Percentiles rank a stretch among this genome's conserved stretches.
Conservation (phyloP, 2,888 invertebrate species). For the Zygothrica quintamaculata region DNA sequence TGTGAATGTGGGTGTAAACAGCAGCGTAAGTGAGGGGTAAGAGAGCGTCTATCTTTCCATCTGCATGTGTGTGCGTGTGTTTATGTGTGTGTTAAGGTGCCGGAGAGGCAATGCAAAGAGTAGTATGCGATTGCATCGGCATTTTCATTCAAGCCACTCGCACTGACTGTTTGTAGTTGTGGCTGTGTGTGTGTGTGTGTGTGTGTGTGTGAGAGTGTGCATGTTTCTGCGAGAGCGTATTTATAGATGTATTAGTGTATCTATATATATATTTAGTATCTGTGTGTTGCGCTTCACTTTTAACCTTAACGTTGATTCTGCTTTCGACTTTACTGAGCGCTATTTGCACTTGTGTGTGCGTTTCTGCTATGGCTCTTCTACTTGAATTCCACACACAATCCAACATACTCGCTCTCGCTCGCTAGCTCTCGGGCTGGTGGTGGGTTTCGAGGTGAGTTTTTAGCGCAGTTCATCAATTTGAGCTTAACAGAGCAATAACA, state of each 20-base stretch:
- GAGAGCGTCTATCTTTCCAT: constrained; percentile 3
- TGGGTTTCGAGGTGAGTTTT: constrained; percentile 62
- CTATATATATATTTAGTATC: too few relatives aligned
- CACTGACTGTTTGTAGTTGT: constrained; percentile 15
- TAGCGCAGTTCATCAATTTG: constrained; percentile 37
- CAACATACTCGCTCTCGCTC: constrained; percentile 11
- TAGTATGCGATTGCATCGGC: constrained; percentile 76
- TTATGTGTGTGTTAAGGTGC: constrained; percentile 22
- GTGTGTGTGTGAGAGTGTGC: constrained; percentile 14
- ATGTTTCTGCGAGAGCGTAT: not conserved
- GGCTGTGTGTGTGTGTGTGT: constrained; percentile 37
- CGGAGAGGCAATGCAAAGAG: constrained; percentile 44
- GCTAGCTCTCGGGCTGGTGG: constrained; percentile 31
- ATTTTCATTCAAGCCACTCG: constrained; percentile 80
- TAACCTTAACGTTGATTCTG: constrained; percentile 73
- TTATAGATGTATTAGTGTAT: constrained; percentile 7
- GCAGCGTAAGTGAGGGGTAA: constrained; percentile 8
- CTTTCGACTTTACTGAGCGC: constrained; percentile 59
- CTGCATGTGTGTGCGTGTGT: constrained; percentile 3
- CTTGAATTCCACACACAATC: constrained; percentile 1
- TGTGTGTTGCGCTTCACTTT: constrained; percentile 61
- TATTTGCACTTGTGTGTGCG: constrained; percentile 45
- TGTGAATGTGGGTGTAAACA: constrained; percentile 35
- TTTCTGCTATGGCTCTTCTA: constrained; percentile 1
- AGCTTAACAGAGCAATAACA: constrained; percentile 61